These are phyloP conservation scores for Agrochola macilenta DNA, from an alignment of 2,888 invertebrate genomes.

Conservation along the genomic window DNA sequence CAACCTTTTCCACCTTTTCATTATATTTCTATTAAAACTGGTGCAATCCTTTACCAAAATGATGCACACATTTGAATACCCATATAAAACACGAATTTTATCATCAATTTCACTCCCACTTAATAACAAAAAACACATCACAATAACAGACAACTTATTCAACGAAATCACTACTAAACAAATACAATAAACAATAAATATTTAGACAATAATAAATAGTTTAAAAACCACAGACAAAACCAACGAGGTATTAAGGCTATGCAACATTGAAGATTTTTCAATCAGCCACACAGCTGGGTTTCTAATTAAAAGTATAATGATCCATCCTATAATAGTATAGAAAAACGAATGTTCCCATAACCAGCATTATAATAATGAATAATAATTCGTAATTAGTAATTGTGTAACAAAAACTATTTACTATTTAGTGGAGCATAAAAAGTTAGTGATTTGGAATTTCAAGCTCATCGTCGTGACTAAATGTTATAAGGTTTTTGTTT, in stretches of 20 bases:
- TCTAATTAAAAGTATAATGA: constrained; percentile 86
- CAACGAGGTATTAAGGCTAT: constrained; percentile 71
- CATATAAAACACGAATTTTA: not conserved
- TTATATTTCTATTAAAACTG: not conserved
- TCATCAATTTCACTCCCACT: not conserved
- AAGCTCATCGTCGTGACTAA: constrained; percentile 27
- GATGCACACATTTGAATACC: not conserved
- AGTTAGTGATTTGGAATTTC: constrained; percentile 31
- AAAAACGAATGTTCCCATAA: constrained; percentile 58
- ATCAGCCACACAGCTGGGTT: constrained; percentile 82
- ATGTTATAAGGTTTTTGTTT: constrained; percentile 4
- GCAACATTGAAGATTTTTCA: constrained; percentile 81
- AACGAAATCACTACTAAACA: constrained; percentile 45
- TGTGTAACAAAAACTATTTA: constrained; percentile 64
- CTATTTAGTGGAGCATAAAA: constrained; percentile 48
- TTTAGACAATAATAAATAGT: constrained; percentile 63
- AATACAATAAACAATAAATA: constrained; percentile 55
- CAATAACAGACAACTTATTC: constrained; percentile 44
- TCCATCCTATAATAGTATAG: constrained; percentile 62
- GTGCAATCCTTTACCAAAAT: not conserved
- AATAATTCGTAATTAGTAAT: constrained; percentile 65
- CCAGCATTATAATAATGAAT: constrained; percentile 63
- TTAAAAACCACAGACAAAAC: constrained; percentile 28
- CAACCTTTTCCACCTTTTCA: not conserved
- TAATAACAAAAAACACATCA: constrained; percentile 23